A percentile compares a stretch with the other conserved stretches of the same genome.
phyloP scores from a whole-genome alignment of 2,888 invertebrate species.

The Ypsolopha sequella region DNA sequence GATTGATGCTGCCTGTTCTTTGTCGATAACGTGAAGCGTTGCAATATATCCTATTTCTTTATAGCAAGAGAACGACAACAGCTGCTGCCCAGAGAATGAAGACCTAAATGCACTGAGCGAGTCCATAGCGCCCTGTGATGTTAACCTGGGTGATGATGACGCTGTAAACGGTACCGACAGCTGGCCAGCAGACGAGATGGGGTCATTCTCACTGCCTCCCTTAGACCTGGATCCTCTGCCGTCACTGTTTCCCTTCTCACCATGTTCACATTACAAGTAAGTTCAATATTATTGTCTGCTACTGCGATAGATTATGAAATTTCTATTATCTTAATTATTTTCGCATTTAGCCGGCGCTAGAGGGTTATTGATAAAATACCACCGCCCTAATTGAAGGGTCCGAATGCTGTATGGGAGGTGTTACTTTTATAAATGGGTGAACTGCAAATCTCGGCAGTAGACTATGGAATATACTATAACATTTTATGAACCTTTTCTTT shows the following conservation, averaged over 20 bases:
- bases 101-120: conserved; percentile 47
- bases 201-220: conserved; percentile 85
- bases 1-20: not conserved
- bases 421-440: too few species aligned
- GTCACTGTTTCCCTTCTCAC: conserved; percentile 88
- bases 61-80: conserved; percentile 50
- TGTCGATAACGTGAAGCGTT: not conserved
- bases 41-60: not conserved
- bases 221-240: conserved; percentile 90
- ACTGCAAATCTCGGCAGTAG: too few species aligned
- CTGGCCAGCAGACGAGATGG: conserved; percentile 85
- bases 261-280: conserved; percentile 85
- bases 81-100: conserved; percentile 59
- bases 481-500: too few species aligned
- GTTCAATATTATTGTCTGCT: conserved; percentile 21
- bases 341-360: too few species aligned
- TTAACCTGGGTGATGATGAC: conserved; percentile 26
- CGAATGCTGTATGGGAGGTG: too few species aligned
- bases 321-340: too few species aligned
- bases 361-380: too few species aligned
- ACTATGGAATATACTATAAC: too few species aligned
- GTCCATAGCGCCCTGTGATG: conserved; percentile 46
- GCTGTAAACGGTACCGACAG: conserved; percentile 60
- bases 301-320: not conserved
- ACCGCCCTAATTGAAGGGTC: too few species aligned